Percentiles rank a stretch among this genome's conserved stretches.
phyloP scores from a whole-genome alignment of 2,113 vertebrate genomes.

The Oplegnathus fasciatus region DNA sequence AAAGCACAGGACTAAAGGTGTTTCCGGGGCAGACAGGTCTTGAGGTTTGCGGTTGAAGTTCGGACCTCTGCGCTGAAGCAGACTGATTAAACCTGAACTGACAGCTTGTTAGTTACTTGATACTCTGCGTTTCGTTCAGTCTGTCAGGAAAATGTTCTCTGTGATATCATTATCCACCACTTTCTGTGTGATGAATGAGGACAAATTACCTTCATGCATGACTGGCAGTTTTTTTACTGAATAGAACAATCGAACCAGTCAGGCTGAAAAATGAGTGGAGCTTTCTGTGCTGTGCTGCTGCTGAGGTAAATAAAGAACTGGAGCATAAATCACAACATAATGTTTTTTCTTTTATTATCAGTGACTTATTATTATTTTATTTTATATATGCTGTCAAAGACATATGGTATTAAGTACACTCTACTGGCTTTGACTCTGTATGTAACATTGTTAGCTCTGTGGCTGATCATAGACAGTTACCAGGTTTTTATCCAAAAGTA shows the following conservation, averaged over 20 bases:
- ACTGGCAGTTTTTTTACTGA: conserved; percentile 6
- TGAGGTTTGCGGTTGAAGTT: neutral
- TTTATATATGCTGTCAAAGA: neutral
- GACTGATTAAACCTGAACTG: neutral
- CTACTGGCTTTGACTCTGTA: neutral
- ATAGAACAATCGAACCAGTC: neutral
- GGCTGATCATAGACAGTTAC: too few relatives aligned
- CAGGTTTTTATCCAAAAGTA: too few relatives aligned
- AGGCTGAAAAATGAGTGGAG: conserved; percentile 15
- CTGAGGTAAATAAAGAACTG: neutral
- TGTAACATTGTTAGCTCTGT: too few relatives aligned
- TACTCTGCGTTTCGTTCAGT: neutral
- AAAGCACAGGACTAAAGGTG: too few relatives aligned
- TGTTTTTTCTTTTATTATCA: neutral
- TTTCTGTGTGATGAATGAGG: neutral
- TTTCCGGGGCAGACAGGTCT: neutral
- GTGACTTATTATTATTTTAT: neutral
- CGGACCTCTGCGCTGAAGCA: too few relatives aligned
- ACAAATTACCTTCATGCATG: neutral
- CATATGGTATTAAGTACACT: neutral
- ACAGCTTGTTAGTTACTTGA: neutral
- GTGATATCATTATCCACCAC: neutral
- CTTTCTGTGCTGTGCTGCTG: neutral
- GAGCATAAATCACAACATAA: neutral
- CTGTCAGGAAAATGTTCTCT: neutral